Percentiles rank a stretch among this genome's conserved stretches.
Evolutionary conservation across 2,797 vertebrate species (phyloP).

Genomic region (Alcedo atthis): DNA sequence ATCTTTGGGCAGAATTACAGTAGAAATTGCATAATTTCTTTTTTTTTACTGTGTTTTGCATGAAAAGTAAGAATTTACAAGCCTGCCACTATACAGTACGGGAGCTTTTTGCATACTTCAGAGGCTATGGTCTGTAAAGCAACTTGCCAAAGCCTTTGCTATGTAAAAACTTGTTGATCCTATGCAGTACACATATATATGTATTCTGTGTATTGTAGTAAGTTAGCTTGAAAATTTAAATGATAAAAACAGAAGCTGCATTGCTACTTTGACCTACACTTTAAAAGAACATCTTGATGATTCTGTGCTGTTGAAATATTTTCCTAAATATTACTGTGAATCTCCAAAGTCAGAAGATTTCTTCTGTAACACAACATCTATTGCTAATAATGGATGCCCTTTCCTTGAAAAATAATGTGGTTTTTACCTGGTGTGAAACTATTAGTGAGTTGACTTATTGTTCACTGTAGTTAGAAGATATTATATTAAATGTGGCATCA

Average conservation of each 20-base stretch:
- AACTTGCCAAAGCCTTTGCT: background rate
- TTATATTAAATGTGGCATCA: constrained; percentile 40
- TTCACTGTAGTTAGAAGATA: constrained; percentile 19
- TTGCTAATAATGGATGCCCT: background rate
- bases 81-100: background rate
- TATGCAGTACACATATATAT: background rate
- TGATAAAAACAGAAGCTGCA: background rate
- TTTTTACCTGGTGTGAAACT: constrained; percentile 10
- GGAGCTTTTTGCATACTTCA: background rate
- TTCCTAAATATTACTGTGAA: background rate
- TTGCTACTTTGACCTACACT: background rate
- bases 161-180: background rate
- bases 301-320: background rate
- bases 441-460: constrained; percentile 1
- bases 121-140: background rate
- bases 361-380: background rate
- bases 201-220: background rate
- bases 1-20: background rate
- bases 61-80: background rate
- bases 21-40: background rate
- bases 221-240: background rate
- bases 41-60: background rate
- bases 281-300: background rate
- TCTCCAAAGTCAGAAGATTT: background rate
- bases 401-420: background rate